Conservation (phyloP, 2,888 invertebrate genomes). For the Orthosia gothica region DNA sequence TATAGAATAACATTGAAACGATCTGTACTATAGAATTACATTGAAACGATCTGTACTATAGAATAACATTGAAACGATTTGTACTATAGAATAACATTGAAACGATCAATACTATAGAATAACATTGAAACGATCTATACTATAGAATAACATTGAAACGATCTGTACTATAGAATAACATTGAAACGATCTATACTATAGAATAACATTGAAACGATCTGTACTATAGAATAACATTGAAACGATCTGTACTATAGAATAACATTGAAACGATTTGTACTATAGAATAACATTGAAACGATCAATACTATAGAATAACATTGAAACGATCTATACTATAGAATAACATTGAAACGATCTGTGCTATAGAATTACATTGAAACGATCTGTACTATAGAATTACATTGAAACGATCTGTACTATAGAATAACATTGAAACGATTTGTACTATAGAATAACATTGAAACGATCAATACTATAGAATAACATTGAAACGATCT, state of each 20-base stretch:
- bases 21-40: conserved; percentile 14
- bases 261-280: conserved; percentile 2
- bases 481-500: background rate
- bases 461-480: conserved; percentile 5
- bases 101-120: conserved; percentile 12
- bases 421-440: conserved; percentile 1
- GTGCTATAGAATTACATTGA: background rate
- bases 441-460: conserved; percentile 14
- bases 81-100: conserved; percentile 15
- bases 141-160: conserved; percentile 1
- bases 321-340: conserved; percentile 6
- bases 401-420: conserved; percentile 2
- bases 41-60: conserved; percentile 7
- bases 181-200: conserved; percentile 6
- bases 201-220: background rate
- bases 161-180: conserved; percentile 15
- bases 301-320: conserved; percentile 13
- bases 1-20: conserved; percentile 1
- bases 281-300: conserved; percentile 1
- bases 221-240: conserved; percentile 15
- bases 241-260: conserved; percentile 14
- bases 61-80: background rate
- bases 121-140: conserved; percentile 1
- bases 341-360: too few relatives aligned
- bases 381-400: conserved; percentile 14